Evolutionary conservation across 2,888 invertebrate species (phyloP), one percentile per base, ranked within the genome.

Genomic region (Dione vanillae): DNA sequence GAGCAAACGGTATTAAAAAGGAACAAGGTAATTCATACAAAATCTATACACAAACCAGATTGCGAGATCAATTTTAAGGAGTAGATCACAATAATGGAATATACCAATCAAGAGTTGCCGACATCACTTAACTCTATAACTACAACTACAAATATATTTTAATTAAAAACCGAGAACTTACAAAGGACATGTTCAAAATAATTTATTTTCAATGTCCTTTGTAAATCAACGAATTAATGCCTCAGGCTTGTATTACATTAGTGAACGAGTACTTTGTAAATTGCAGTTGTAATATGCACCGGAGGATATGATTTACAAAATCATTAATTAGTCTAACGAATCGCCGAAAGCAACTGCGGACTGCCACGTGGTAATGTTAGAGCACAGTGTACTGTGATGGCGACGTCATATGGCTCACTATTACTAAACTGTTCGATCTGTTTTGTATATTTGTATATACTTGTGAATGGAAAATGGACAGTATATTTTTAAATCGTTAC

Each of bases 291-390:
- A 47, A 64, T 49, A 37, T 37, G 35, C 35, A 59, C 8, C 16
- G 16, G 20, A 43, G 11, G 11, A 61, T 45, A 51, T 49, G 51
- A 61, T 59, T 70, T 65, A 35, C 35, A 35, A 11, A 59, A 35
- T n/a, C 19, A 52, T 49, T 65, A 65, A 59, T 37, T 65, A 65
- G 70, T 20, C 27, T 52, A 70, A 45, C 65, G 43, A 61, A 65
- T 65, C 49, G 59, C 65, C 51, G 65, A 52, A 40, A 58, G 19
- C 65, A 58, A 52, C 45, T 65, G 12, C 1, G 49, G 14, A 14
- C 37, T 49, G 40, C 37, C 49, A 12, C 64, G 16, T 19, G 12
- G 49, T 49, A 49, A 9, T 37, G 37, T 2, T 37, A 16, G 14
- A 37, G 16, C 35, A 19, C 35, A 37, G 47, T 40, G 16, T 19